A percentile compares a stretch with the other conserved stretches of the same genome.
Evolutionary conservation across 2,113 vertebrate genomes (phyloP).

Genomic region (Rhinogobius similis): DNA sequence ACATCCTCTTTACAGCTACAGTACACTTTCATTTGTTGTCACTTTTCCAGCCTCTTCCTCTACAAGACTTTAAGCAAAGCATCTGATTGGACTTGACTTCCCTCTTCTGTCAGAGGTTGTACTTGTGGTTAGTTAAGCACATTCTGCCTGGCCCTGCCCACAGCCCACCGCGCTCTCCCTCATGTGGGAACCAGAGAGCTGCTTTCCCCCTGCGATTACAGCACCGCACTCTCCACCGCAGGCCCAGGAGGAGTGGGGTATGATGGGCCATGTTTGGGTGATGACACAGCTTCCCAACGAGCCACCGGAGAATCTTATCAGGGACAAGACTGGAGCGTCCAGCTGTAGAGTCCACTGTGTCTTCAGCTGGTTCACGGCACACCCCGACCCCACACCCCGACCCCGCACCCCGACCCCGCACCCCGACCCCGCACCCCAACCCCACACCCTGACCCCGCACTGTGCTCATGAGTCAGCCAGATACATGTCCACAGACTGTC

Average conservation of each 20-base stretch:
- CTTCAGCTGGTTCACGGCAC: constrained; percentile 22
- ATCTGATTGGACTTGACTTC: neutral
- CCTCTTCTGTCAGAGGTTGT: constrained; percentile 16
- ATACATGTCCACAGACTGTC: too few species aligned
- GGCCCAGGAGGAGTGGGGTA: constrained; percentile 27
- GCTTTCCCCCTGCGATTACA: constrained; percentile 38
- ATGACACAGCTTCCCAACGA: constrained; percentile 10
- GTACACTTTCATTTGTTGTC: too few species aligned
- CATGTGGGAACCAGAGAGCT: constrained; percentile 32
- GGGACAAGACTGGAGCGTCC: constrained; percentile 21
- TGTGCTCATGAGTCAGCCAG: constrained; percentile 27
- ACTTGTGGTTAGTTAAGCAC: neutral
- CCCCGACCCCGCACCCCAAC: too few species aligned
- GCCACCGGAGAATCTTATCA: constrained; percentile 33
- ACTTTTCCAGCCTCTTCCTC: too few species aligned
- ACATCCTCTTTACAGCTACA: too few species aligned
- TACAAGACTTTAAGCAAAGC: neutral
- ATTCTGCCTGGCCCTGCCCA: constrained; percentile 37
- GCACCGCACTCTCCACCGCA: constrained; percentile 39
- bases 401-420: constrained; percentile 37
- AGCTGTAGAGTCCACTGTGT: constrained; percentile 12
- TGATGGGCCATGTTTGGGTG: too few species aligned
- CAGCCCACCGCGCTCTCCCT: constrained; percentile 42
- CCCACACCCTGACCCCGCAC: constrained; percentile 34
- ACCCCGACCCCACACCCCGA: constrained; percentile 34